phyloP scores from a whole-genome alignment of 2,113 vertebrate species.

The Bothrops jararaca region DNA sequence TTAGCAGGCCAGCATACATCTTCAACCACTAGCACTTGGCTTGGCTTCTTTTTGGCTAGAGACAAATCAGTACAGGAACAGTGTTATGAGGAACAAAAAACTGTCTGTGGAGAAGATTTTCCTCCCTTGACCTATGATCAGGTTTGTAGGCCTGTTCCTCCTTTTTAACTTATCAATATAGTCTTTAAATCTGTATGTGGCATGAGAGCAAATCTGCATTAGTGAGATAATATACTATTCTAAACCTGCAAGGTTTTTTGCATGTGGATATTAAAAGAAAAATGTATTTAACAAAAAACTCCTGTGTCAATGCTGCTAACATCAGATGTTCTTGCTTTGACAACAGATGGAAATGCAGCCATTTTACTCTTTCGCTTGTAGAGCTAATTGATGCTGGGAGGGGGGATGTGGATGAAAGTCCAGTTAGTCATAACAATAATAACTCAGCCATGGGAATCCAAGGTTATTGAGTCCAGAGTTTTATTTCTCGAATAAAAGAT shows the following conservation, averaged over 20 bases:
- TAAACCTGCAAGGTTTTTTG: neutral
- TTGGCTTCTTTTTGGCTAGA: slow-evolving; percentile 91
- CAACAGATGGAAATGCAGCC: too few relatives aligned
- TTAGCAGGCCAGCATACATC: slow-evolving; percentile 95
- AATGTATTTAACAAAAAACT: neutral
- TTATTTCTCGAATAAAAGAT: too few relatives aligned
- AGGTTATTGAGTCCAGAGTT: too few relatives aligned
- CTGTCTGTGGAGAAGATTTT: slow-evolving; percentile 82
- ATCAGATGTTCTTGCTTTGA: too few relatives aligned
- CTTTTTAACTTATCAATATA: neutral
- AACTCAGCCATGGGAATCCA: too few relatives aligned
- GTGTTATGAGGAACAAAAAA: slow-evolving; percentile 87
- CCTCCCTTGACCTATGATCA: slow-evolving; percentile 83
- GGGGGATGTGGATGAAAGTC: too few relatives aligned
- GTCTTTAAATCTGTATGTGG: neutral
- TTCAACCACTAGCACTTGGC: slow-evolving; percentile 94
- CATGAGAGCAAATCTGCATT: neutral
- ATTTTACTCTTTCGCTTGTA: too few relatives aligned
- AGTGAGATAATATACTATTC: neutral
- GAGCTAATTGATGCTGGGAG: too few relatives aligned
- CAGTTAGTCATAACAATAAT: too few relatives aligned
- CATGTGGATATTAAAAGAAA: neutral
- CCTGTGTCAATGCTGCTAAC: too few relatives aligned
- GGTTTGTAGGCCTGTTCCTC: slow-evolving; percentile 66
- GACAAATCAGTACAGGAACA: slow-evolving; percentile 80